These are phyloP conservation scores for Drosophila kohkoa DNA, from an alignment of 1,140 invertebrate species.

Conservation along the genomic window DNA sequence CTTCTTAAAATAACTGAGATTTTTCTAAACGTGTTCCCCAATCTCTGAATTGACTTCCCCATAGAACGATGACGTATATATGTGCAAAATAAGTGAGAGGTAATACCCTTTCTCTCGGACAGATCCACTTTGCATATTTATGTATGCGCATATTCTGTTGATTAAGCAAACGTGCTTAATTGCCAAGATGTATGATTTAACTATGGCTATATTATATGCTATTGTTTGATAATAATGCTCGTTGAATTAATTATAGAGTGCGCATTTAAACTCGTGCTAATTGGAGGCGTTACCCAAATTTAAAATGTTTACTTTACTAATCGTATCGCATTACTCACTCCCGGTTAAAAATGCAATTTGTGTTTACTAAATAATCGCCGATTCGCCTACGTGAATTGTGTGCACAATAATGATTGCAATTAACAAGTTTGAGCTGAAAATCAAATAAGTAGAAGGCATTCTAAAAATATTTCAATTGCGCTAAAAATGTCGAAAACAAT, in stretches of 20 bases:
- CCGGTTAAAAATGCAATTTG: neutral
- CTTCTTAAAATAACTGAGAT: neutral
- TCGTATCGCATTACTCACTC: slow-evolving; percentile 1
- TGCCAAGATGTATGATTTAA: neutral
- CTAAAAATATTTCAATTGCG: too few relatives aligned
- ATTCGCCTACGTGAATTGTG: neutral
- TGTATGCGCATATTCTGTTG: neutral
- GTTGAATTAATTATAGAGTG: neutral
- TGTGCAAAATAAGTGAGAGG: neutral
- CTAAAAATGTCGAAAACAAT: too few relatives aligned
- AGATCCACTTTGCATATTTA: neutral
- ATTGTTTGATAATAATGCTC: neutral
- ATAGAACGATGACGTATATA: neutral
- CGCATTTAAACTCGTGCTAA: neutral
- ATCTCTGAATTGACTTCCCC: neutral
- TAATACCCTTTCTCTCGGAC: neutral
- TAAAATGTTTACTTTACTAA: neutral
- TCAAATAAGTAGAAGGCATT: too few relatives aligned
- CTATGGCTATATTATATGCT: neutral
- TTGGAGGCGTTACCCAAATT: slow-evolving; percentile 13
- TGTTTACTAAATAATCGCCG: slow-evolving; percentile 1
- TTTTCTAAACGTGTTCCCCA: neutral
- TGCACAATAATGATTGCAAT: neutral
- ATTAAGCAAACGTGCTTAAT: neutral
- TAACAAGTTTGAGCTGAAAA: neutral